Conservation (phyloP, 1,140 invertebrate genomes). For the Melanaphis sacchari region DNA sequence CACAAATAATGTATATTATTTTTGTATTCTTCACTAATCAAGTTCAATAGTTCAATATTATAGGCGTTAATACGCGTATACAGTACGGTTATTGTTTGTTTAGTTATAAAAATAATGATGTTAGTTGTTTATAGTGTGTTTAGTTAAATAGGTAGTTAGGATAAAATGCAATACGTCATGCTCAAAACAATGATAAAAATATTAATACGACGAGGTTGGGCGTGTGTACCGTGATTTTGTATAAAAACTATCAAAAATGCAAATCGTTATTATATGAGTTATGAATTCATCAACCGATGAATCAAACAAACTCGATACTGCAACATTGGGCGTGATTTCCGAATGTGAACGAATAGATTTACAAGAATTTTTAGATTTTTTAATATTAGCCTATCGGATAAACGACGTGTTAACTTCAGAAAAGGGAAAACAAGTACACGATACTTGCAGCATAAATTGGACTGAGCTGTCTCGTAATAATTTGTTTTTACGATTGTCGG, state of each 20-base stretch:
- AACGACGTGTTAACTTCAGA: constrained; percentile 63
- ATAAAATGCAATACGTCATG: not conserved
- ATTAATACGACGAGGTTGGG: not conserved
- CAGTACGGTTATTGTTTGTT: not conserved
- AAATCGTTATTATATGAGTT: constrained; percentile 28
- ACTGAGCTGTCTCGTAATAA: constrained; percentile 66
- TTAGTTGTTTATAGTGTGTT: not conserved
- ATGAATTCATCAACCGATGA: constrained; percentile 51
- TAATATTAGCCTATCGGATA: constrained; percentile 75
- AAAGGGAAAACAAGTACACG: constrained; percentile 64
- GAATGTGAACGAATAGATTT: not conserved
- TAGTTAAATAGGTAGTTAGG: not conserved
- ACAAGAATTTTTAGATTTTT: constrained; percentile 75
- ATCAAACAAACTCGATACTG: constrained; percentile 13
- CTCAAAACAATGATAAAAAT: not conserved
- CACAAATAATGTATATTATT: not conserved
- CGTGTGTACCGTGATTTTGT: not conserved
- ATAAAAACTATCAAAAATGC: constrained; percentile 22
- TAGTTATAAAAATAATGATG: not conserved
- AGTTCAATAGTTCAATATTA: constrained; percentile 46
- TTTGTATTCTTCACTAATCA: constrained; percentile 20
- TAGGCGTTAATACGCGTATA: not conserved
- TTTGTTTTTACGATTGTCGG: constrained; percentile 64
- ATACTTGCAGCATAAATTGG: constrained; percentile 70
- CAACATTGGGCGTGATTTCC: not conserved